Evolutionary conservation across 2,888 invertebrate genomes (phyloP).

Genomic region (Sepiola atlantica): DNA sequence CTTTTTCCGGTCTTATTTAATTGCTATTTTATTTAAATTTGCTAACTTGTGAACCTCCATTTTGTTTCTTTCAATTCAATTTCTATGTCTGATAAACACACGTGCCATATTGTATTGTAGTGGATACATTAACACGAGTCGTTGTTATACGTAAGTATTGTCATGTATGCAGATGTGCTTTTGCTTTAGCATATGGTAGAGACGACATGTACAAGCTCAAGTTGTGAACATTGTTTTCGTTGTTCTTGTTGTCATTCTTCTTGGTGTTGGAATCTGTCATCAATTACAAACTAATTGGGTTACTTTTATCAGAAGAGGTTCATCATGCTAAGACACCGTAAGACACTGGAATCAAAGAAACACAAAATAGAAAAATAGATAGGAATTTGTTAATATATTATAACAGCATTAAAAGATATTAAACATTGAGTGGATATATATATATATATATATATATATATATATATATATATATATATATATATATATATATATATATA

Average conservation of each 20-base stretch:
- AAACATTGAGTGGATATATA: no score
- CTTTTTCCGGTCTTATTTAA: neutral
- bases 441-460: no score
- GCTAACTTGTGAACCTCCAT: neutral
- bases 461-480: no score
- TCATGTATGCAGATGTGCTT: neutral
- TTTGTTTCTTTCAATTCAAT: neutral
- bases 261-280: neutral
- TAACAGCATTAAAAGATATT: no score
- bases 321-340: no score
- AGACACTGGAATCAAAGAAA: neutral
- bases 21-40: neutral
- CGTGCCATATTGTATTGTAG: constrained; percentile 42
- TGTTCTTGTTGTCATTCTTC: neutral
- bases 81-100: neutral
- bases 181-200: neutral
- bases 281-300: neutral
- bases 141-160: constrained; percentile 41
- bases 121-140: constrained; percentile 33
- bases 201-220: neutral
- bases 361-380: neutral
- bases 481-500: no score
- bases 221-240: neutral
- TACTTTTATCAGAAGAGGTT: neutral
- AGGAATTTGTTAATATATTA: no score